Evolutionary conservation across 2,888 invertebrate genomes (phyloP).

Genomic region (Electrophaes corylata): DNA sequence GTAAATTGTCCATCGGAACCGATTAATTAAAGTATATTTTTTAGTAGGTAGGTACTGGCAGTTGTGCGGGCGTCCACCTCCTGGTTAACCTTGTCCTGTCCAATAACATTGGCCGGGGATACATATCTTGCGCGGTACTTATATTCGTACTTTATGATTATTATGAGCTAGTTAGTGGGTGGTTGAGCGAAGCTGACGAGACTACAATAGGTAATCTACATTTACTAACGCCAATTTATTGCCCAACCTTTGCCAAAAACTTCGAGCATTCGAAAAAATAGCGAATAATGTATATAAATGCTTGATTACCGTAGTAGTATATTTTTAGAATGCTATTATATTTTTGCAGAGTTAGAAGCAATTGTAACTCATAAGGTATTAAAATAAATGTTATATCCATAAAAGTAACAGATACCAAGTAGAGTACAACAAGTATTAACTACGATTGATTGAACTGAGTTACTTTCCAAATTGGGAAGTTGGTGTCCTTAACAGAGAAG

Average conservation of each 20-base stretch:
- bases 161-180: background rate
- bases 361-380: too few species aligned
- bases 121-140: conserved; percentile 50
- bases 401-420: background rate
- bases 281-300: too few species aligned
- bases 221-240: too few species aligned
- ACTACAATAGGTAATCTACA: background rate
- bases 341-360: too few species aligned
- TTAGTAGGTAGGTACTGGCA: conserved; percentile 55
- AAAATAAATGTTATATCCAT: too few species aligned
- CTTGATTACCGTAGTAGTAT: too few species aligned
- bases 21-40: conserved; percentile 67
- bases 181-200: background rate
- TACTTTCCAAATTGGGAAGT: conserved; percentile 28
- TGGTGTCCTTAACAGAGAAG: conserved; percentile 25
- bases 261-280: too few species aligned
- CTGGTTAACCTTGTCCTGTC: conserved; percentile 76
- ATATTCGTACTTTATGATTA: background rate
- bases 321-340: too few species aligned
- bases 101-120: conserved; percentile 72
- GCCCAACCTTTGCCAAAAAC: too few species aligned
- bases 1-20: conserved; percentile 55
- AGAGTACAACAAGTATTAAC: background rate
- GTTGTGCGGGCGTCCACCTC: conserved; percentile 73
- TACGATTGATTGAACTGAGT: conserved; percentile 18